These are phyloP conservation scores for Drosophila subobscura DNA, from an alignment of 1,140 invertebrate species.

Conservation along the genomic window DNA sequence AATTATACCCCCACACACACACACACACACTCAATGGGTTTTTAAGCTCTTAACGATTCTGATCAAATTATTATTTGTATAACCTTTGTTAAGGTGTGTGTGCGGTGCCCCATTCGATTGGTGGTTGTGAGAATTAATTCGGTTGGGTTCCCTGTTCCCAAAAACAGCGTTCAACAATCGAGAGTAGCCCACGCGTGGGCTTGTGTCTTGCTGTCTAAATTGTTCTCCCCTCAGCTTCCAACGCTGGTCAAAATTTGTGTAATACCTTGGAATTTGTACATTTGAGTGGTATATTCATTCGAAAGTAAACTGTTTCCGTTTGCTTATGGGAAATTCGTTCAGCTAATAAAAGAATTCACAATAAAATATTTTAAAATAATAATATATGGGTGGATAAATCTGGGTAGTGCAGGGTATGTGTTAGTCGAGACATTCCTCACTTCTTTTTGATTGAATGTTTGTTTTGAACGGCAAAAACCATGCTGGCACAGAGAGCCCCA, in stretches of 20 bases:
- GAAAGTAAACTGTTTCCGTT: no score
- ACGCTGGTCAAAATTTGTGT: constrained; percentile 36
- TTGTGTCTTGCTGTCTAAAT: neutral
- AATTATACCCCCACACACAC: constrained; percentile 16
- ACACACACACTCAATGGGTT: constrained; percentile 11
- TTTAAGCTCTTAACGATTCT: constrained; percentile 33
- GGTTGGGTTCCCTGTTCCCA: constrained; percentile 23
- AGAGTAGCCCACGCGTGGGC: constrained; percentile 55
- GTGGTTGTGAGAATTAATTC: constrained; percentile 17
- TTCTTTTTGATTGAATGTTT: constrained; percentile 60
- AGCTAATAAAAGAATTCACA: no score
- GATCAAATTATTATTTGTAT: constrained; percentile 20
- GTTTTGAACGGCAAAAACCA: constrained; percentile 52
- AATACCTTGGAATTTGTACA: no score
- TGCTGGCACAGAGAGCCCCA: constrained; percentile 16
- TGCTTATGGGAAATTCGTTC: neutral
- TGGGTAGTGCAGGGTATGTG: no score
- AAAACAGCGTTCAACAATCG: constrained; percentile 42
- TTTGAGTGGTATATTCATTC: no score
- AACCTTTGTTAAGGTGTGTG: constrained; percentile 15
- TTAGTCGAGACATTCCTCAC: no score
- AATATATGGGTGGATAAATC: no score
- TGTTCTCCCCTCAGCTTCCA: constrained; percentile 23
- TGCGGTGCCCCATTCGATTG: constrained; percentile 14
- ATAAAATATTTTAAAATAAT: no score